Conservation (phyloP, 2,797 vertebrate species). For the Picus viridis region DNA sequence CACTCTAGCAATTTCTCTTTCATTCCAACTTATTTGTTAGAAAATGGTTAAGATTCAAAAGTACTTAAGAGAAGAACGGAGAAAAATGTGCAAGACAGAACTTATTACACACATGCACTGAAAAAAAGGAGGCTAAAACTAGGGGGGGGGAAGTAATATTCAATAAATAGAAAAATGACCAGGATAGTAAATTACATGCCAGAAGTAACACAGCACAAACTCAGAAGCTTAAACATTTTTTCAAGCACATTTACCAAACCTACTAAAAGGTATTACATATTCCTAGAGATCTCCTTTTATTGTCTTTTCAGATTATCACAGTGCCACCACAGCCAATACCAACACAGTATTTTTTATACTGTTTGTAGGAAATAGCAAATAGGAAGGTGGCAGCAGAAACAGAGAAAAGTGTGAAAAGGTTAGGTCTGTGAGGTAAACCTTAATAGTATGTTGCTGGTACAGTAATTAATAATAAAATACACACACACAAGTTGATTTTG, state of each 20-base stretch:
- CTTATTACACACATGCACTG: background rate
- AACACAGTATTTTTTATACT: background rate
- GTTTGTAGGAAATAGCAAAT: background rate
- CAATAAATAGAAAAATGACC: background rate
- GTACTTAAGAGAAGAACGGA: background rate
- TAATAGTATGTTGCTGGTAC: background rate
- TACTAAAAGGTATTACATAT: background rate
- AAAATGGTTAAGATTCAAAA: background rate
- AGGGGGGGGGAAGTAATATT: background rate
- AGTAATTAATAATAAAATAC: background rate
- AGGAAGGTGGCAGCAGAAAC: background rate
- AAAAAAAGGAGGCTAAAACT: background rate
- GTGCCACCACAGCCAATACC: background rate
- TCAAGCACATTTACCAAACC: background rate
- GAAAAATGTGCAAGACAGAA: background rate
- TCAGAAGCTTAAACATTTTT: background rate
- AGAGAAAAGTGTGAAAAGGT: fast-evolving
- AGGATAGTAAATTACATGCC: background rate
- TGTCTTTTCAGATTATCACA: background rate
- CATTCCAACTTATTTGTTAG: background rate
- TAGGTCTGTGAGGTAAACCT: background rate
- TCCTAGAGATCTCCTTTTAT: background rate
- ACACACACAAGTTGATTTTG: background rate
- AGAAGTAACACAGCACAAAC: fast-evolving
- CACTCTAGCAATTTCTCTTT: background rate